phyloP scores from a whole-genome alignment of 2,113 vertebrate genomes.

The Phalacrocorax pelagicus region DNA sequence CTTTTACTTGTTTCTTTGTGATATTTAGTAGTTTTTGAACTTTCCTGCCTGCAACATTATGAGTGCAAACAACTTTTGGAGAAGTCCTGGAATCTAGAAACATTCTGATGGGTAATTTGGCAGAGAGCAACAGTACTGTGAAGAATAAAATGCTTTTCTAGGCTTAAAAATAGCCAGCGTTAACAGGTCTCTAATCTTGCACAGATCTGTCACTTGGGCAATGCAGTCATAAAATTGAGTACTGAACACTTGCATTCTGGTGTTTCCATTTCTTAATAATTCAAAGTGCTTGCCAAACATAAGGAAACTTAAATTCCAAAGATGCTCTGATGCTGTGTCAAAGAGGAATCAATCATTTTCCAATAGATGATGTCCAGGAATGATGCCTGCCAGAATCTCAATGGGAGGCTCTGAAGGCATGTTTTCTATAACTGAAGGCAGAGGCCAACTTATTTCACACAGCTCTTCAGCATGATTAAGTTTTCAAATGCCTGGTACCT shows the following conservation, averaged over 20 bases:
- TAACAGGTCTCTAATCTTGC: neutral
- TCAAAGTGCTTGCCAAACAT: neutral
- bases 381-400: neutral
- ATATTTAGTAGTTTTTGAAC: neutral
- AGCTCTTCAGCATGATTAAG: neutral
- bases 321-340: neutral
- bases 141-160: neutral
- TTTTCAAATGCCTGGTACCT: neutral
- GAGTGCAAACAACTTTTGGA: neutral
- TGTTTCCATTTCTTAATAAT: constrained; percentile 26
- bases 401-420: neutral
- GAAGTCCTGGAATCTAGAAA: neutral
- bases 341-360: constrained; percentile 15
- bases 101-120: neutral
- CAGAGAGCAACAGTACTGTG: neutral
- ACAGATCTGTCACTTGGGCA: neutral
- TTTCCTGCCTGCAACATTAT: neutral
- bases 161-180: neutral
- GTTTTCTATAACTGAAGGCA: neutral
- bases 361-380: neutral
- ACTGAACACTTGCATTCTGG: neutral
- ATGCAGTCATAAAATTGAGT: neutral
- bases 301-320: constrained; percentile 28
- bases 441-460: neutral
- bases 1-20: neutral